These are phyloP conservation scores for Spea bombifrons DNA, from an alignment of 2,113 vertebrate species.

Conservation along the genomic window DNA sequence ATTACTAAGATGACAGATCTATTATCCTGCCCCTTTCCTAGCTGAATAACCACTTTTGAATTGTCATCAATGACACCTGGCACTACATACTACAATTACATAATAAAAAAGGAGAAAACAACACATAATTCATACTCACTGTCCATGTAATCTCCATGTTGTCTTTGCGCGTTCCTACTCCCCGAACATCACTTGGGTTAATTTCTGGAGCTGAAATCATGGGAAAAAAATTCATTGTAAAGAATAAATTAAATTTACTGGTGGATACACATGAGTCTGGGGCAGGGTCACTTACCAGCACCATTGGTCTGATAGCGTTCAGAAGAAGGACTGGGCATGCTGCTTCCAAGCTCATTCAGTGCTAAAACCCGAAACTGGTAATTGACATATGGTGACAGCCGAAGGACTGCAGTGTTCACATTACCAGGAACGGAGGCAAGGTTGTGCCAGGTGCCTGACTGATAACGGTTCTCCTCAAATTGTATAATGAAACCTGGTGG, in stretches of 20 bases:
- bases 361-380: slow-evolving; percentile 94
- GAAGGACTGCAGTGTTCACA: slow-evolving; percentile 81
- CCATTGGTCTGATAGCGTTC: slow-evolving; percentile 86
- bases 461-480: slow-evolving; percentile 86
- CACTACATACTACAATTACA: neutral
- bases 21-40: neutral
- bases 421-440: slow-evolving; percentile 79
- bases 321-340: slow-evolving; percentile 80
- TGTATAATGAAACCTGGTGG: slow-evolving; percentile 74
- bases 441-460: slow-evolving; percentile 82
- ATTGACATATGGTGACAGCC: slow-evolving; percentile 86
- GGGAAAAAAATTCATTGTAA: slow-evolving; percentile 19
- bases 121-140: slow-evolving; percentile 62
- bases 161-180: slow-evolving; percentile 82
- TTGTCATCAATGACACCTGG: too few species aligned
- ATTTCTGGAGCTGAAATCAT: slow-evolving; percentile 79
- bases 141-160: slow-evolving; percentile 98
- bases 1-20: neutral
- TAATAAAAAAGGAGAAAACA: neutral
- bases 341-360: slow-evolving; percentile 86
- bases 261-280: neutral
- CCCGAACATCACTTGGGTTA: slow-evolving; percentile 78
- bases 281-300: slow-evolving; percentile 70
- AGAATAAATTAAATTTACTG: neutral
- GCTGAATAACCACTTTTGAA: too few species aligned